Conservation (phyloP, 2,113 vertebrate species). For the Cavia aperea region DNA sequence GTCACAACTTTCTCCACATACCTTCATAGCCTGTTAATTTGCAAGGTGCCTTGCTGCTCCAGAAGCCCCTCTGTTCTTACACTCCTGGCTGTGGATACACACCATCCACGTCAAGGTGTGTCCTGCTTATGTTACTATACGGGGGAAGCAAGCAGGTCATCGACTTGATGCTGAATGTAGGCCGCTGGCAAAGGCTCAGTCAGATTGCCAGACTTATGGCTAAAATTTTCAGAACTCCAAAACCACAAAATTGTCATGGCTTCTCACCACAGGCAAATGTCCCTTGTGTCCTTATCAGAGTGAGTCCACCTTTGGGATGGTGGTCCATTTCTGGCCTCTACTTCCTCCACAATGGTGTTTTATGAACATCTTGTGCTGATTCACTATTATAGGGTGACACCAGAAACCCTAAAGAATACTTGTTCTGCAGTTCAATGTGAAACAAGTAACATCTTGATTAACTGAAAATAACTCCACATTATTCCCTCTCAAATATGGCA, state of each 20-base stretch:
- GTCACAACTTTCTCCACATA: neutral
- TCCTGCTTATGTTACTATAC: neutral
- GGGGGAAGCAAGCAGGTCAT: neutral
- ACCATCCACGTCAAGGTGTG: neutral
- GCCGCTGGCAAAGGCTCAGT: neutral
- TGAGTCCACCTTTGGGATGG: neutral
- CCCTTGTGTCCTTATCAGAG: neutral
- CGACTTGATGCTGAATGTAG: neutral
- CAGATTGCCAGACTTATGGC: neutral
- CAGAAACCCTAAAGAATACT: neutral
- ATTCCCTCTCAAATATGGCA: neutral
- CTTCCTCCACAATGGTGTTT: neutral
- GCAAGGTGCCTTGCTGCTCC: neutral
- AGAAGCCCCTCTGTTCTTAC: neutral
- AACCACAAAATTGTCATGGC: neutral
- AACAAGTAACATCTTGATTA: neutral
- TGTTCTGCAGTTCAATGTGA: neutral
- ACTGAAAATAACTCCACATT: neutral
- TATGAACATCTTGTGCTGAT: neutral
- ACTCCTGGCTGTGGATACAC: neutral
- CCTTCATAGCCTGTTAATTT: neutral
- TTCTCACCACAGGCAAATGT: neutral
- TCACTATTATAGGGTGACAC: neutral
- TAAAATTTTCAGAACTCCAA: neutral
- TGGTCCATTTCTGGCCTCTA: neutral